phyloP scores from a whole-genome alignment of 2,888 invertebrate species.

The Brachyptera putata region DNA sequence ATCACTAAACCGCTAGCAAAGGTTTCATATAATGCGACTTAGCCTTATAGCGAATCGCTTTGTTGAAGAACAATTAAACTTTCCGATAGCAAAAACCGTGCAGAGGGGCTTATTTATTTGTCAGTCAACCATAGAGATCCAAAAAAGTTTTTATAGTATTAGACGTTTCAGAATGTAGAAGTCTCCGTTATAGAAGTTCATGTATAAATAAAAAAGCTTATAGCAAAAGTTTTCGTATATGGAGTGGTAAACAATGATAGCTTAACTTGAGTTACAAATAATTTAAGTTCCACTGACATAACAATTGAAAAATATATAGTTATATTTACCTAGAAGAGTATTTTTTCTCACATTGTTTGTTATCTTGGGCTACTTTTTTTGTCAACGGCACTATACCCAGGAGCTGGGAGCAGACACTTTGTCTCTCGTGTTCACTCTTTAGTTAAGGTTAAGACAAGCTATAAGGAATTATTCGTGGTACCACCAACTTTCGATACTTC shows the following conservation, averaged over 20 bases:
- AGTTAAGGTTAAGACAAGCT: too few species aligned
- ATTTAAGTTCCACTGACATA: too few species aligned
- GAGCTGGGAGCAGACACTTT: too few species aligned
- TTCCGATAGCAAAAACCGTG: background rate
- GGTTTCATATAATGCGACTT: background rate
- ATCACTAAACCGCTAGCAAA: conserved; percentile 13
- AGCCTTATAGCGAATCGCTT: conserved; percentile 2
- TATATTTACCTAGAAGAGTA: too few species aligned
- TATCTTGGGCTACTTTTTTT: too few species aligned
- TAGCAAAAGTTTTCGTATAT: background rate
- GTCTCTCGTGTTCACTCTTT: too few species aligned
- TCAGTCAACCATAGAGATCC: background rate
- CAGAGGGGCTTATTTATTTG: conserved; percentile 8
- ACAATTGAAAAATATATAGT: too few species aligned
- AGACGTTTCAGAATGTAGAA: background rate
- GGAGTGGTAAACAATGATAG: too few species aligned
- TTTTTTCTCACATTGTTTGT: too few species aligned
- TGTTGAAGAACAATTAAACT: conserved; percentile 12
- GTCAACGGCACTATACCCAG: too few species aligned
- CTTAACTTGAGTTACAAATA: too few species aligned
- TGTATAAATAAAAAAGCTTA: background rate
- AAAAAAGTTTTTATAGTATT: background rate
- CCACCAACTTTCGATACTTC: conserved; percentile 15
- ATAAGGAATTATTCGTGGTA: conserved; percentile 17
- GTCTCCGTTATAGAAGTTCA: too few species aligned